Conservation (phyloP, 2,888 invertebrate genomes). For the Sinodicranocentrus sp. region DNA sequence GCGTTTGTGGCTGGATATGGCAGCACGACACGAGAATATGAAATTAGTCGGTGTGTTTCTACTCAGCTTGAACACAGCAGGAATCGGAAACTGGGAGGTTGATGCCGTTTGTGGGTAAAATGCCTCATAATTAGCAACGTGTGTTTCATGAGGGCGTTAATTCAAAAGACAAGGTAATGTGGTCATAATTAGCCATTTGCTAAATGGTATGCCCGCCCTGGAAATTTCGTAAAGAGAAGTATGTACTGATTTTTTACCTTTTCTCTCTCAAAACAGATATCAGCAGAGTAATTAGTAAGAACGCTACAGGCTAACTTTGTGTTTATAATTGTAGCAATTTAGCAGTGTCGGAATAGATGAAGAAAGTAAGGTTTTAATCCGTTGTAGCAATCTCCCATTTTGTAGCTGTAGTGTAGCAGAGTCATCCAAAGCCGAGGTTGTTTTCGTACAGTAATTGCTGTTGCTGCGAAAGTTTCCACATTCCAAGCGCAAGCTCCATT, state of each 20-base stretch:
- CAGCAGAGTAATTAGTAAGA: neutral
- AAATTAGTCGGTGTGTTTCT: slow-evolving; percentile 21
- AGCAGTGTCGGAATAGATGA: neutral
- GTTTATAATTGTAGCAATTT: slow-evolving; percentile 4
- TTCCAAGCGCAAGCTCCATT: too few relatives aligned
- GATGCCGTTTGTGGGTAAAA: neutral
- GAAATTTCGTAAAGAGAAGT: too few relatives aligned
- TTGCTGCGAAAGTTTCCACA: neutral
- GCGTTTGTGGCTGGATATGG: too few relatives aligned
- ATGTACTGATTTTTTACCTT: neutral
- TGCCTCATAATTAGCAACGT: neutral
- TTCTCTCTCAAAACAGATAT: neutral
- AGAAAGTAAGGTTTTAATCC: neutral
- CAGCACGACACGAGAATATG: slow-evolving; percentile 15
- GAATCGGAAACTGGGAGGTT: slow-evolving; percentile 5
- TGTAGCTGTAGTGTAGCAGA: too few relatives aligned
- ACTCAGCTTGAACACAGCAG: neutral
- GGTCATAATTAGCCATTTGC: slow-evolving; percentile 20
- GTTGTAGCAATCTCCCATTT: neutral
- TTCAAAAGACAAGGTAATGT: slow-evolving; percentile 21
- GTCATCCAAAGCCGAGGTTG: too few relatives aligned
- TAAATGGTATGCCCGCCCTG: neutral
- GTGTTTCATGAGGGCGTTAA: slow-evolving; percentile 27
- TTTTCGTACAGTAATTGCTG: neutral
- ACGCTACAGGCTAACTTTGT: neutral